phyloP scores from a whole-genome alignment of 2,888 invertebrate species.

The Crossocerus cetratus region DNA sequence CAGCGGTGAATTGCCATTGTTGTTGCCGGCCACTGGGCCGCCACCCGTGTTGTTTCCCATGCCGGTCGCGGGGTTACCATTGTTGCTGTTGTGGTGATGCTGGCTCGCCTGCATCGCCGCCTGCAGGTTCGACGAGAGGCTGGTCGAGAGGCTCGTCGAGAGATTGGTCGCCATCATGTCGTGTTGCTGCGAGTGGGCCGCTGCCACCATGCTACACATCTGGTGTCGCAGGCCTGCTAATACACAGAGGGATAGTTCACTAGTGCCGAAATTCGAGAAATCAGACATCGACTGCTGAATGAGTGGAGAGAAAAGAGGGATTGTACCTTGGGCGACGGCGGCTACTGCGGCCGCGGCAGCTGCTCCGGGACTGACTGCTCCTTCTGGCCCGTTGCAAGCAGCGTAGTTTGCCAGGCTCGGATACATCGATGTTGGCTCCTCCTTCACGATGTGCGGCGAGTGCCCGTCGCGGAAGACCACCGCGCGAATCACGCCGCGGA shows the following conservation, averaged over 20 bases:
- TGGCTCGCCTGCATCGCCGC: slow-evolving; percentile 78
- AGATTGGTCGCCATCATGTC: slow-evolving; percentile 77
- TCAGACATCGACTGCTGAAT: neutral
- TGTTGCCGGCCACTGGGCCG: slow-evolving; percentile 68
- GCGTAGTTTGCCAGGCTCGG: slow-evolving; percentile 74
- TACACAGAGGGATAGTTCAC: neutral
- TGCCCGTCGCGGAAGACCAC: slow-evolving; percentile 93
- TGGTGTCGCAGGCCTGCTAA: slow-evolving; percentile 84
- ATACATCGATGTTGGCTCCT: slow-evolving; percentile 74
- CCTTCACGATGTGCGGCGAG: slow-evolving; percentile 78
- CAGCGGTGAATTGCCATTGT: slow-evolving; percentile 72
- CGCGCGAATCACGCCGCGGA: slow-evolving; percentile 93
- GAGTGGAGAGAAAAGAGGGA: neutral
- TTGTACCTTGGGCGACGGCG: slow-evolving; percentile 82
- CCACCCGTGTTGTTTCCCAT: slow-evolving; percentile 62
- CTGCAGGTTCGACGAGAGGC: slow-evolving; percentile 70
- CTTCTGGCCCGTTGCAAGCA: slow-evolving; percentile 80
- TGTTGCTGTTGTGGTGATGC: slow-evolving; percentile 75
- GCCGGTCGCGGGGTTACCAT: slow-evolving; percentile 55
- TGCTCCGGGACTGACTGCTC: slow-evolving; percentile 84
- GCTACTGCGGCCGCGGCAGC: slow-evolving; percentile 91
- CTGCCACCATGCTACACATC: slow-evolving; percentile 90
- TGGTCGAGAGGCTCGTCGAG: slow-evolving; percentile 78
- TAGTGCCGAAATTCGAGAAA: neutral
- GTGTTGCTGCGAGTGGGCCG: slow-evolving; percentile 78